Evolutionary conservation across 2,113 vertebrate species (phyloP).

Genomic region (Sinocyclocheilus grahami): DNA sequence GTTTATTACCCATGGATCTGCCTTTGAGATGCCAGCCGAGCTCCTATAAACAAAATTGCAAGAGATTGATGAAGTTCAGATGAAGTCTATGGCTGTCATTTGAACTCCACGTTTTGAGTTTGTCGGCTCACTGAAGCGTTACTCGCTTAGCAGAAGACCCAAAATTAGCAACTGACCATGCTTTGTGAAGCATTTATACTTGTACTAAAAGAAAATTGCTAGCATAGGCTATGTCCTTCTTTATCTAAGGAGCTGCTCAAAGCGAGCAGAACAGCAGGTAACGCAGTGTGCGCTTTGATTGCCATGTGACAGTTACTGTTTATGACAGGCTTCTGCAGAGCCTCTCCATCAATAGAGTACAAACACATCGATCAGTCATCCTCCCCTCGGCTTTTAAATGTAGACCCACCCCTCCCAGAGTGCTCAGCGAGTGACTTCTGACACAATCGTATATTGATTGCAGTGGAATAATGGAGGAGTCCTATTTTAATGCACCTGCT

Average conservation of each 20-base stretch:
- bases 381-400: conserved; percentile 72
- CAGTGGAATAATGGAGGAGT: conserved; percentile 69
- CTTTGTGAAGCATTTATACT: conserved; percentile 1
- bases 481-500: conserved; percentile 67
- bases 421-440: conserved; percentile 69
- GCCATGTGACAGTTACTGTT: conserved; percentile 76
- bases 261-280: conserved; percentile 6
- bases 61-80: conserved; percentile 20
- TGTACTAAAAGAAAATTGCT: background rate
- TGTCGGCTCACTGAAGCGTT: background rate
- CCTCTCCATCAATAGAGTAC: conserved; percentile 69
- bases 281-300: conserved; percentile 68
- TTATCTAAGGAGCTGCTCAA: conserved; percentile 15
- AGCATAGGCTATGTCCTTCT: conserved; percentile 18
- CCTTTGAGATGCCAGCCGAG: background rate
- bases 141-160: background rate
- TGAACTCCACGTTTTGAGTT: background rate
- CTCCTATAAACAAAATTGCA: conserved; percentile 17
- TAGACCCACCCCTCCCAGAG: conserved; percentile 66
- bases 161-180: background rate
- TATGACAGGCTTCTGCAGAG: conserved; percentile 70
- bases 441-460: conserved; percentile 75
- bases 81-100: conserved; percentile 13
- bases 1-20: conserved; percentile 15
- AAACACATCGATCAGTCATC: conserved; percentile 77